These are phyloP conservation scores for Zeuzera pyrina DNA, from an alignment of 2,888 invertebrate genomes.

Conservation along the genomic window DNA sequence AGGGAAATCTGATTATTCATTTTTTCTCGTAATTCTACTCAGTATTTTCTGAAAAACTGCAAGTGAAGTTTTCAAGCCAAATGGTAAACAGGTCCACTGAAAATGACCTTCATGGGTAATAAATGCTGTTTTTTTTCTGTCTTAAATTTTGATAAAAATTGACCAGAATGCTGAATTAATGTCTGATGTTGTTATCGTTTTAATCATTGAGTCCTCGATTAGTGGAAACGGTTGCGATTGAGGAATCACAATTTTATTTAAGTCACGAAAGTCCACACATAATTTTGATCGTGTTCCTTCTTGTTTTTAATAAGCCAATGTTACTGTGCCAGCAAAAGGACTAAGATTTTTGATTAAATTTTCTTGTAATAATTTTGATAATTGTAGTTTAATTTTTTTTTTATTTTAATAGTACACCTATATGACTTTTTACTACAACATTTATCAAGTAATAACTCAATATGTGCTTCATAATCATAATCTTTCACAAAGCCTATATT, in stretches of 20 bases:
- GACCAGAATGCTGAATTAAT: conserved; percentile 33
- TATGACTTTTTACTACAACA: conserved; percentile 16
- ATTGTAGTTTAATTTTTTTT: conserved; percentile 15
- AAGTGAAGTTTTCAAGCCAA: no score
- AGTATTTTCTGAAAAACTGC: conserved; percentile 22
- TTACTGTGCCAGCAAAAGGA: conserved; percentile 19
- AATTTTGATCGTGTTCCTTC: conserved; percentile 21
- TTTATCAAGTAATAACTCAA: conserved; percentile 7
- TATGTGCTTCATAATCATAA: conserved; percentile 8
- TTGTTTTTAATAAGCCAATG: conserved; percentile 17
- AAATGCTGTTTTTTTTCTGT: conserved; percentile 22
- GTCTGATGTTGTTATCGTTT: conserved; percentile 22
- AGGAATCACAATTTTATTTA: conserved; percentile 21
- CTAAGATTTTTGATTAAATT: conserved; percentile 18
- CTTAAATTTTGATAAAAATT: conserved; percentile 22
- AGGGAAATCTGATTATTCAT: conserved; percentile 9
- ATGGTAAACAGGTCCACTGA: no score
- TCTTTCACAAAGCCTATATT: no score
- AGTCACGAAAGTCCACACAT: conserved; percentile 25
- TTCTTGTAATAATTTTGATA: conserved; percentile 12
- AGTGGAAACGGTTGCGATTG: conserved; percentile 23
- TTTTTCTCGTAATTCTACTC: conserved; percentile 10
- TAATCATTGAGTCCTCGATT: conserved; percentile 22
- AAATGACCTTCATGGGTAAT: conserved; percentile 23
- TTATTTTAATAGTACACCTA: conserved; percentile 14